A percentile compares a stretch with the other conserved stretches of the same genome.
phyloP scores from a whole-genome alignment of 2,113 vertebrate genomes.

The Brachyistius frenatus region DNA sequence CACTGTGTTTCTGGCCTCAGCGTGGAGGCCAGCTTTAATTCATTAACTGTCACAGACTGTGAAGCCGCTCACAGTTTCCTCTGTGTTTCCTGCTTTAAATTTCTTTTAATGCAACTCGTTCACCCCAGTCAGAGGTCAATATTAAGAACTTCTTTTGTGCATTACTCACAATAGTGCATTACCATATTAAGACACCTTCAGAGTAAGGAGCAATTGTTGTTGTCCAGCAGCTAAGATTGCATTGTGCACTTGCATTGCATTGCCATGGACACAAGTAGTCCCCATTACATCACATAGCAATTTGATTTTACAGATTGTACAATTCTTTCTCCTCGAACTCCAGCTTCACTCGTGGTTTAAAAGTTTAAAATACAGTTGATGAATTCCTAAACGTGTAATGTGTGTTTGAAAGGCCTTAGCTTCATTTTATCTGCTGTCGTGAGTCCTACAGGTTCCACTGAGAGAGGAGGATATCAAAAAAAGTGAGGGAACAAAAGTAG shows the following conservation, averaged over 20 bases:
- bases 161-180: constrained; percentile 39
- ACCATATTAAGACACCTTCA: constrained; percentile 42
- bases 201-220: constrained; percentile 24
- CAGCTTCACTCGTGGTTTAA: constrained; percentile 9
- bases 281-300: background rate
- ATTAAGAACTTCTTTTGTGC: constrained; percentile 59
- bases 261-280: background rate
- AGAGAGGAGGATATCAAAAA: too few species aligned
- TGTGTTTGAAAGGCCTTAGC: background rate
- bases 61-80: constrained; percentile 44
- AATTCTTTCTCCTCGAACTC: background rate
- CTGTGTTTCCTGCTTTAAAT: constrained; percentile 58
- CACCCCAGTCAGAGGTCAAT: constrained; percentile 55
- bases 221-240: constrained; percentile 20
- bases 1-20: constrained; percentile 64
- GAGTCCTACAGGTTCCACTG: too few species aligned
- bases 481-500: background rate
- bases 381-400: background rate
- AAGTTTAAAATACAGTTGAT: constrained; percentile 1
- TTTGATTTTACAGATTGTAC: constrained; percentile 5
- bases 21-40: constrained; percentile 47
- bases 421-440: background rate
- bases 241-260: background rate
- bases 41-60: constrained; percentile 43
- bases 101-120: constrained; percentile 38